Evolutionary conservation across 2,113 vertebrate species (phyloP), one percentile per base, ranked within the genome.

Genomic region (Sapayoa aenigma): DNA sequence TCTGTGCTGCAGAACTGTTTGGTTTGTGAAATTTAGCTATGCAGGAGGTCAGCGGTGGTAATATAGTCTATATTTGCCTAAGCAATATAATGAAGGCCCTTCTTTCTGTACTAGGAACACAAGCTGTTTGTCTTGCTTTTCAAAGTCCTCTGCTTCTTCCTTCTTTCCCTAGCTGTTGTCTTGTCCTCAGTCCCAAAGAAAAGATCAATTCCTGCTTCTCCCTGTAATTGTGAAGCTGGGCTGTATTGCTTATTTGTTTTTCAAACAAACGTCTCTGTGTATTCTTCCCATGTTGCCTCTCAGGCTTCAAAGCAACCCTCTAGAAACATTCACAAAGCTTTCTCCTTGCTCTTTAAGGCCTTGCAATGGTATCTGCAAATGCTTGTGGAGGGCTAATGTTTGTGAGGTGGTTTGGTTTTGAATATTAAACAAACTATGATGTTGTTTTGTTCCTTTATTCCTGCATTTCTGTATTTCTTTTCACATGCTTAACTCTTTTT

Each of bases 361-460:
- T 94, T 87, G 44, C 30, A 75, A 2, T 0, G 0, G 17, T 60
- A 44, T 92, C 60, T 2, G 1, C 49, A 82, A 60, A 53, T 5
- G 4, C 49, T 87, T 41, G 68, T 52, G 42, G 60, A 60, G 28
- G 37, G 41, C 41, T 82, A 18, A 49, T 60, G 50, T 56, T 87
- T 81, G 69, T 65, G 62, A 94, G 87, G 37, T 91, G 81, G 66
- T 95, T 87, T 75, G 42, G n/a, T 69, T 93, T 84, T 77, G 67
- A 83, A 44, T 90, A 47, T 67, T 90, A 81, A 86, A 60, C 19
- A 67, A 37, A 41, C 25, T 19, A 3, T 42, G n/a, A 21, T 87
- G 47, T 82, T 1, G 10, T 37, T 93, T 92, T 84, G 33, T 78
- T 93, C 72, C 39, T 46, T 87, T 89, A 31, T 68, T 92, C 4